Evolutionary conservation across 1,140 invertebrate species (phyloP), one percentile per base, ranked within the genome.

Genomic region (Hycleus cichorii): DNA sequence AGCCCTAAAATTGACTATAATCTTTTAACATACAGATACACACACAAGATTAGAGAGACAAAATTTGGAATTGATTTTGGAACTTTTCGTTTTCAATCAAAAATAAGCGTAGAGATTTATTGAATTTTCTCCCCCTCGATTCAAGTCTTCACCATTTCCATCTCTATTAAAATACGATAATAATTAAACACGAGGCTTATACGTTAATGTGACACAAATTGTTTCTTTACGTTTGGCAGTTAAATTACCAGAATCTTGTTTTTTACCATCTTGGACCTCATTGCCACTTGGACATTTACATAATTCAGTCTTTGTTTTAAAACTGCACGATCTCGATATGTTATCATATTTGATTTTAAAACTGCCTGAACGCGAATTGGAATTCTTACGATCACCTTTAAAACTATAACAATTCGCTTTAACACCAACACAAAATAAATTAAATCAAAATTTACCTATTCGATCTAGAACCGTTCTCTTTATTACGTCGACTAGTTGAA

Each of bases 401-500:
- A 72, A 72, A 62, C 71, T 72, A 54, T 39, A 24, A 40, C 38
- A 24, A 47, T 39, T 44, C 18, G 26, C 11, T 10, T 10, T n/a
- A 42, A 32, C 32, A 49, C 8, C 0, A 52, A 48, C 32, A 32
- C 4, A 32, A 11, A 38, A 49, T 7, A 44, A 52, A 47, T 43
- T 25, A 9, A 49, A 47, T 18, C 24, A 6, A 65, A 18, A 18
- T 18, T 18, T 18, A 73, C 70, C 69, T 73, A 62, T 70, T 74
- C 11, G 71, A 73, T 47, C 71, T 64, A 4, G 76, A 74, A 10
- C 80, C 81, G 59, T 86, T 86, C 64, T 86, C 83, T 70, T 86
- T 88, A 68, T 87, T 84, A 24, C 86, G 75, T 25, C 82, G 79
- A 52, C 84, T 82, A 6, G 84, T 85, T 7, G 83, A 83, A 24